A percentile compares a stretch with the other conserved stretches of the same genome.
Conservation (phyloP, 2,113 vertebrate species). For the Erythrocebus patas region DNA sequence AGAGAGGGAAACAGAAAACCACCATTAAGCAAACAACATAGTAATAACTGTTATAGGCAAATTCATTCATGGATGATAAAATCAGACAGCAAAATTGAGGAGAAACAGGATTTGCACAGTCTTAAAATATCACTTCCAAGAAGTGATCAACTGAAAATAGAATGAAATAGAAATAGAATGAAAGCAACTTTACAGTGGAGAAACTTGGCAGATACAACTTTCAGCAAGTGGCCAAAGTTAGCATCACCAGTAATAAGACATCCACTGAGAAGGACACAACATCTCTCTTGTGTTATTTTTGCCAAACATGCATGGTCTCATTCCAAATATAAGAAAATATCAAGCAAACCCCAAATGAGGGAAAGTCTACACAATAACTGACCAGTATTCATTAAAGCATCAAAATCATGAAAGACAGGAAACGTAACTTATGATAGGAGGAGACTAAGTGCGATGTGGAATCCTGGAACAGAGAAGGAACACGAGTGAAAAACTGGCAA, state of each 20-base stretch:
- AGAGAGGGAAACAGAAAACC: background rate
- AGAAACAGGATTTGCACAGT: background rate
- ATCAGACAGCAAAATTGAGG: background rate
- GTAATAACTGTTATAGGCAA: background rate
- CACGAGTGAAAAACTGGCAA: background rate
- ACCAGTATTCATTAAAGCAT: background rate
- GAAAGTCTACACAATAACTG: background rate
- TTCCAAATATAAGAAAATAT: background rate
- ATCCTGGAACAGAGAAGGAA: background rate
- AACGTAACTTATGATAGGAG: background rate
- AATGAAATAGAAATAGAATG: background rate
- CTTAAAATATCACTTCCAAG: background rate
- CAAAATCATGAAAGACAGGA: background rate
- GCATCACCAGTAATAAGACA: background rate
- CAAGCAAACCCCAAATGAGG: background rate
- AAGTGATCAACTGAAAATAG: background rate
- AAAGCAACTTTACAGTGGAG: background rate
- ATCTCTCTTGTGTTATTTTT: background rate
- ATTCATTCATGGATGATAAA: background rate
- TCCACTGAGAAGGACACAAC: background rate
- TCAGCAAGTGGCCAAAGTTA: background rate
- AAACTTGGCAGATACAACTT: background rate
- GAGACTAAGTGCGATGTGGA: background rate
- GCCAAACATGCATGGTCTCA: background rate
- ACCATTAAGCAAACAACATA: background rate